Evolutionary conservation across 2,113 vertebrate genomes (phyloP), one percentile per base, ranked within the genome.

Genomic region (Cephalopterus ornatus): DNA sequence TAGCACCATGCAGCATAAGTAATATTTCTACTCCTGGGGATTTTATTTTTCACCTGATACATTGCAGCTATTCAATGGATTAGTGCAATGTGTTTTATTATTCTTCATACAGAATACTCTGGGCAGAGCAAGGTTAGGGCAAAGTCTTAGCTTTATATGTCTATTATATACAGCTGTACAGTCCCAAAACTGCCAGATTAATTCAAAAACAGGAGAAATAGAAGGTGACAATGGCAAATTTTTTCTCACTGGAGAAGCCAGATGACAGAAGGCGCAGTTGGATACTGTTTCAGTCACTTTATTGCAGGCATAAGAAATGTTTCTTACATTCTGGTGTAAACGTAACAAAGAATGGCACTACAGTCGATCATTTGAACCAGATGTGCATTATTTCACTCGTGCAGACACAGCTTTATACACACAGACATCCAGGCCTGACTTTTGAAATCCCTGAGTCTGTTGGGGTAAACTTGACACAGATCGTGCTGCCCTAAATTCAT

Each of bases 221-320:
- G 59, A 63, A 10, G n/a, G 61, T 9, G 92, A 72, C 9, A 68
- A 37, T 5, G 80, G 56, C 28, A 68, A 67, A 9, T 5, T 10
- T n/a, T 44, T 77, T 84, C 20, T 50, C 17, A 18, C 42, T 33
- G 49, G 56, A 67, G 55, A 55, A 23, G 90, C 49, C 37, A 90
- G 92, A 55, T 55, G 78, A 92, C 97, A 98, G 85, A 97, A 97
- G 12, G 97, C 65, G 62, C 97, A 97, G 39, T 71, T 88, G 58
- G 80, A 52, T 83, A 58, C 32, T 3, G 21, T 17, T 94, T 12
- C 75, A 30, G 33, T 70, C 50, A 33, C 95, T 83, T 5, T 23
- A 22, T 13, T 95, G 93, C 9, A 95, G 94, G 82, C 42, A 17
- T 44, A 96, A 92, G 89, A 98, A 98, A 52, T 79, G 49, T 86